Conservation (phyloP, 2,888 invertebrate genomes). For the Synanthedon tipuliformis region DNA sequence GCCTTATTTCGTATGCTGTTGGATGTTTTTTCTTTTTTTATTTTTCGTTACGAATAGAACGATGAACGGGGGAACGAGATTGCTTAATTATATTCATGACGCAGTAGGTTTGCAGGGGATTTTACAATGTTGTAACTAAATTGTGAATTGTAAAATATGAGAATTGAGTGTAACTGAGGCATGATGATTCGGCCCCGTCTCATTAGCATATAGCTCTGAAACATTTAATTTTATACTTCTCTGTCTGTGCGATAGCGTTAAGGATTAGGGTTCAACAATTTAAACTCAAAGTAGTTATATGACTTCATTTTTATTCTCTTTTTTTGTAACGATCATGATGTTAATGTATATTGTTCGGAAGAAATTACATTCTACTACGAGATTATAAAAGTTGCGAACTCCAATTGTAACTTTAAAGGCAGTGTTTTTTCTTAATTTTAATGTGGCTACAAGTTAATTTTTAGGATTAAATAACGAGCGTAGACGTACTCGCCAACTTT, state of each 20-base stretch:
- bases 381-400: constrained; percentile 29
- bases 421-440: too few species aligned
- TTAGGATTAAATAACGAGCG: too few species aligned
- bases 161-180: constrained; percentile 15
- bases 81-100: too few species aligned
- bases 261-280: background rate
- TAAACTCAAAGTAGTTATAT: constrained; percentile 18
- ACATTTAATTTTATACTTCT: constrained; percentile 24
- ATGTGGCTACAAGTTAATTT: too few species aligned
- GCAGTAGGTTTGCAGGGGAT: background rate
- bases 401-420: constrained; percentile 27
- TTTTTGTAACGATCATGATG: constrained; percentile 53
- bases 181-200: constrained; percentile 21
- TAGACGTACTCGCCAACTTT: too few species aligned
- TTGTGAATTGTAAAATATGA: constrained; percentile 8
- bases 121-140: background rate
- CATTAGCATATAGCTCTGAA: constrained; percentile 28
- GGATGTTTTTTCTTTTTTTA: too few species aligned
- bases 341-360: constrained; percentile 47
- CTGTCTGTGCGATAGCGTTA: background rate
- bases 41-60: too few species aligned
- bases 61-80: too few species aligned
- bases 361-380: constrained; percentile 34
- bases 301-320: constrained; percentile 41
- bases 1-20: too few species aligned